Percentiles rank a stretch among this genome's conserved stretches.
Evolutionary conservation across 2,888 invertebrate genomes (phyloP).

Genomic region (Villa cingulata): DNA sequence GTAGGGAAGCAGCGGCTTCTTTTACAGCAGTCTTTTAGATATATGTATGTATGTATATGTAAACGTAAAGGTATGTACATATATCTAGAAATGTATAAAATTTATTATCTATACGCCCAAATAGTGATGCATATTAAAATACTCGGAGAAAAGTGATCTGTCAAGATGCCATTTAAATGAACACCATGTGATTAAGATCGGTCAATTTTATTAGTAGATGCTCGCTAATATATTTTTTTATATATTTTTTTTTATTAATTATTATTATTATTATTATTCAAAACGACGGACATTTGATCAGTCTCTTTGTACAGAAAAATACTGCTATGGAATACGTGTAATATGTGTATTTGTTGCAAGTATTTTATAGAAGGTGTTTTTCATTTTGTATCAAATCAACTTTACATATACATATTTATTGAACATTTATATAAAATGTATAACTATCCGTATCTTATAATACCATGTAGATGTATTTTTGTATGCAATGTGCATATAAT

Average conservation of each 20-base stretch:
- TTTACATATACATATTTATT: too few species aligned
- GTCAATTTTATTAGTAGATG: conserved; percentile 7
- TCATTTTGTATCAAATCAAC: too few species aligned
- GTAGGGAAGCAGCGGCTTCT: conserved; percentile 1
- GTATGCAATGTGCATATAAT: too few species aligned
- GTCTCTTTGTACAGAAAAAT: background rate
- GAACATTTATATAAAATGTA: too few species aligned
- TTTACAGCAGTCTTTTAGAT: background rate
- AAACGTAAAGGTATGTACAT: too few species aligned
- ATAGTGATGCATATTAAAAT: background rate
- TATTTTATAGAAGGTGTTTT: background rate
- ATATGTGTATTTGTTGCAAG: background rate
- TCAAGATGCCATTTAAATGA: conserved; percentile 21
- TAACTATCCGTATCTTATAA: too few species aligned
- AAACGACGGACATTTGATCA: background rate
- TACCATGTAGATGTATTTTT: too few species aligned
- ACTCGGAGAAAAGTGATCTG: conserved; percentile 17
- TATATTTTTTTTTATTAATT: too few species aligned
- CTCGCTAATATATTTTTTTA: background rate
- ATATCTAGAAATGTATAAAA: background rate
- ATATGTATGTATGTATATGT: too few species aligned
- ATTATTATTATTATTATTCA: too few species aligned
- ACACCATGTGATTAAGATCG: conserved; percentile 20
- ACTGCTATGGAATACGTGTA: background rate
- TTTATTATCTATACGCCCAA: background rate